Conservation (phyloP, 2,888 invertebrate species). For the Cybosia mesomella region DNA sequence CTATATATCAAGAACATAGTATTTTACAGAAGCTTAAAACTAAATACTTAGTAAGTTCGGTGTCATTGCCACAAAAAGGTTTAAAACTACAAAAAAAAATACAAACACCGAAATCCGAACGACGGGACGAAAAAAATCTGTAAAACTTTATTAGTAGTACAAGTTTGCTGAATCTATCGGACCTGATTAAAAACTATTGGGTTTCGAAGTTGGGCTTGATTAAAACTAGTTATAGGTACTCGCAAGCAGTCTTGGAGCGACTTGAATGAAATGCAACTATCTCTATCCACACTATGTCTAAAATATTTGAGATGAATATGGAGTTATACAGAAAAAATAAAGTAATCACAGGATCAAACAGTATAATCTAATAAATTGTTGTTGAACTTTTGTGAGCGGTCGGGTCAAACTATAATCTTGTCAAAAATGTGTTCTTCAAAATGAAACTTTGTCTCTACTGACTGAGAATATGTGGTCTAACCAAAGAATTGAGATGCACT, state of each 20-base stretch:
- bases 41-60: constrained; percentile 7
- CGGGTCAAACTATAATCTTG: neutral
- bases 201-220: constrained; percentile 63
- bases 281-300: neutral
- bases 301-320: neutral
- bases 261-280: constrained; percentile 6
- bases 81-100: constrained; percentile 6
- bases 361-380: neutral
- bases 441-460: neutral
- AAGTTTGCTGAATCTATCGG: constrained; percentile 45
- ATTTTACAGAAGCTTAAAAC: constrained; percentile 20
- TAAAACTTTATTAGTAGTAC: constrained; percentile 29
- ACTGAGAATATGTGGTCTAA: neutral
- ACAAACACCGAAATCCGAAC: constrained; percentile 30
- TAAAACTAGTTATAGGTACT: constrained; percentile 55
- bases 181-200: constrained; percentile 68
- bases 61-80: constrained; percentile 9
- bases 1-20: too few relatives aligned
- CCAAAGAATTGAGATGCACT: neutral
- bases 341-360: neutral
- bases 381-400: neutral
- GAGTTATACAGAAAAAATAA: neutral
- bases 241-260: constrained; percentile 18
- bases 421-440: neutral
- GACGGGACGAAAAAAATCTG: constrained; percentile 23